phyloP scores from a whole-genome alignment of 1,140 invertebrate species.

The Eufriesea mexicana region DNA sequence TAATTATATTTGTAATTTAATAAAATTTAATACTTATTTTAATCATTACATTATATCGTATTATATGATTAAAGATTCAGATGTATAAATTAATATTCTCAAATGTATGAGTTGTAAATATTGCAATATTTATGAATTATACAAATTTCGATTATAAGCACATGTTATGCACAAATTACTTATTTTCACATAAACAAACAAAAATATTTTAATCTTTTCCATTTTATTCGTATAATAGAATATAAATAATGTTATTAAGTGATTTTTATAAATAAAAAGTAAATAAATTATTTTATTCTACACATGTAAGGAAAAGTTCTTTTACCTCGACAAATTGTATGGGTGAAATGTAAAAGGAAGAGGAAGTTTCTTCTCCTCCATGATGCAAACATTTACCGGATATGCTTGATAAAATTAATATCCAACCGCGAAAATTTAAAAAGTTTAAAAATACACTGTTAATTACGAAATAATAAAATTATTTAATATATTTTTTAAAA shows the following conservation, averaged over 20 bases:
- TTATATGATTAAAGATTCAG: no score
- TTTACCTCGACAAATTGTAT: conserved; percentile 17
- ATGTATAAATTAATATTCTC: background rate
- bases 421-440: conserved; percentile 5
- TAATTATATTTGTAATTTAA: no score
- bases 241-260: background rate
- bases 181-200: conserved; percentile 14
- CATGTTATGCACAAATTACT: conserved; percentile 6
- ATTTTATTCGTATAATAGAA: background rate
- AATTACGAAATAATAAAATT: no score
- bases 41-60: no score
- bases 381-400: background rate
- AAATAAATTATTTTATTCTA: background rate
- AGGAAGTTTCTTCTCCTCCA: conserved; percentile 13
- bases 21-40: no score
- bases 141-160: background rate
- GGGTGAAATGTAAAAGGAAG: conserved; percentile 12
- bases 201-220: background rate
- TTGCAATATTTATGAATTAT: background rate
- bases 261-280: background rate
- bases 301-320: background rate
- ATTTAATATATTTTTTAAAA: no score
- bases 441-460: no score
- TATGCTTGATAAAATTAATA: background rate
- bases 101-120: background rate